A percentile compares a stretch with the other conserved stretches of the same genome.
Conservation (phyloP, 1,140 invertebrate genomes). For the Venustaconcha ellipsiformis region DNA sequence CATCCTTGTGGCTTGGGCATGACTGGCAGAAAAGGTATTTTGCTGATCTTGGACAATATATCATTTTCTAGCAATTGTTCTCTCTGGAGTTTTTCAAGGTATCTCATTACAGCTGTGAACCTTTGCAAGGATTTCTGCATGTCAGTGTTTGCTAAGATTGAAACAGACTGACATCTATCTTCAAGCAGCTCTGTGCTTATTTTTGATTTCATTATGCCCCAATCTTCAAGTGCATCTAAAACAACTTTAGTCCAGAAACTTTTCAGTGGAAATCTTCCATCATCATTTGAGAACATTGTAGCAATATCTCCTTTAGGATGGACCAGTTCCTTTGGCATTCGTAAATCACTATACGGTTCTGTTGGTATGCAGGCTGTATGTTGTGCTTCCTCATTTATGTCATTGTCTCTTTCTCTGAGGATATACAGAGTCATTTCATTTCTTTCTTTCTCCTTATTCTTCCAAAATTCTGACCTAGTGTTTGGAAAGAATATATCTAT, state of each 20-base stretch:
- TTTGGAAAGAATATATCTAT: constrained; percentile 28
- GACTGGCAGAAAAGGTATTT: constrained; percentile 33
- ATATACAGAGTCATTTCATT: constrained; percentile 5
- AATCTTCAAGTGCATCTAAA: constrained; percentile 12
- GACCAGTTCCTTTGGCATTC: constrained; percentile 16
- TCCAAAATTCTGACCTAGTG: constrained; percentile 11
- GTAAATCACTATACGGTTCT: constrained; percentile 13
- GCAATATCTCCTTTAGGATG: constrained; percentile 5
- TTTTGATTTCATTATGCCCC: constrained; percentile 35
- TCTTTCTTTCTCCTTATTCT: not conserved
- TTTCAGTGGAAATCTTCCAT: constrained; percentile 23
- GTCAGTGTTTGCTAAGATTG: constrained; percentile 11
- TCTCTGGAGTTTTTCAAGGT: constrained; percentile 11
- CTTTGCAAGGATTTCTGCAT: constrained; percentile 2
- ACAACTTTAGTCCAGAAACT: no score
- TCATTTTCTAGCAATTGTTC: not conserved
- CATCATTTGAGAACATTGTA: not conserved
- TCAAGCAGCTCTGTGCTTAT: constrained; percentile 24
- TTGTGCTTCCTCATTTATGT: constrained; percentile 3
- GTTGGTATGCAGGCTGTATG: constrained; percentile 19
- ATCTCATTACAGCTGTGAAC: constrained; percentile 15
- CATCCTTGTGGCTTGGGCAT: constrained; percentile 30
- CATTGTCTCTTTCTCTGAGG: not conserved
- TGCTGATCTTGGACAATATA: not conserved
- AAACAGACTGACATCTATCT: constrained; percentile 33